Conservation (phyloP, 1,140 invertebrate species). For the Phthorimaea operculella region DNA sequence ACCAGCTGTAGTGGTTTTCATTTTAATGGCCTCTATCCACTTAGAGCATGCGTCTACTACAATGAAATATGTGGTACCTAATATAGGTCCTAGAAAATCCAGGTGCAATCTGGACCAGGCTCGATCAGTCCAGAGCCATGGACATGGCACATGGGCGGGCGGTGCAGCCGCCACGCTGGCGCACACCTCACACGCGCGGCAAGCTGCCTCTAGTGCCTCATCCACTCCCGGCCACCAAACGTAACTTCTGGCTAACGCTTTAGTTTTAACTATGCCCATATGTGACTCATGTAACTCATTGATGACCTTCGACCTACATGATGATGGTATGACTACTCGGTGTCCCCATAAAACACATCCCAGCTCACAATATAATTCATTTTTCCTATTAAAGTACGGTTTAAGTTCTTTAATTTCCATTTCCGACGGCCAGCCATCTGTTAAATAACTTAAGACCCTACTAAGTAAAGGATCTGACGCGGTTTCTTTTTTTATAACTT, state of each 20-base stretch:
- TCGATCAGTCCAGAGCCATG: not conserved
- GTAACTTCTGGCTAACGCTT: slow-evolving; percentile 26
- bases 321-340: slow-evolving; percentile 25
- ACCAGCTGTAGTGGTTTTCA: no score
- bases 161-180: not conserved
- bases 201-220: slow-evolving; percentile 37
- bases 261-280: slow-evolving; percentile 31
- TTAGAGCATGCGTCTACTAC: no score
- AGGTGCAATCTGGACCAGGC: slow-evolving; percentile 1
- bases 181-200: slow-evolving; percentile 4
- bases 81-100: slow-evolving; percentile 2
- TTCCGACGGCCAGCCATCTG: no score
- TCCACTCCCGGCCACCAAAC: slow-evolving; percentile 60
- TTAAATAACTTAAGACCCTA: no score
- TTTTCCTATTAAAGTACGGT: slow-evolving; percentile 11
- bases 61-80: not conserved
- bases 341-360: slow-evolving; percentile 28
- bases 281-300: slow-evolving; percentile 41
- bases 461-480: no score
- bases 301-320: slow-evolving; percentile 18
- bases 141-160: not conserved
- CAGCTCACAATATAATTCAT: slow-evolving; percentile 21
- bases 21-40: no score
- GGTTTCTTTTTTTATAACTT: no score
- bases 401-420: slow-evolving; percentile 3